These are phyloP conservation scores for Phymorhynchus buccinoides DNA, from an alignment of 1,140 invertebrate genomes.

Conservation along the genomic window DNA sequence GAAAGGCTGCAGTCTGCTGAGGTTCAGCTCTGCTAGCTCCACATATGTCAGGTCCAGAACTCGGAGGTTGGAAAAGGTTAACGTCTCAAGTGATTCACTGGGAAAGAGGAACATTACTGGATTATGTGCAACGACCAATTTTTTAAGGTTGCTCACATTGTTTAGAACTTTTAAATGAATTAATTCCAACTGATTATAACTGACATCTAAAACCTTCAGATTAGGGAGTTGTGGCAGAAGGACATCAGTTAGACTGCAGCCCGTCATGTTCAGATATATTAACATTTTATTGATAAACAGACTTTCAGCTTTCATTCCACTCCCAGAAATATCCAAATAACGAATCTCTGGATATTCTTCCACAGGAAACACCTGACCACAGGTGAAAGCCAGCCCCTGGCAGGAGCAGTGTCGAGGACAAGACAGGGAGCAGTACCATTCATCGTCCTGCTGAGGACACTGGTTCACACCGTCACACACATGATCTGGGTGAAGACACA, in stretches of 20 bases:
- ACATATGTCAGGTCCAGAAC: neutral
- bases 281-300: neutral
- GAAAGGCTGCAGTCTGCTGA: neutral
- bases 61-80: neutral
- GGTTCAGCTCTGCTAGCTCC: neutral
- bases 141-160: neutral
- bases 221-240: neutral
- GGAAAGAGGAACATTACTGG: neutral
- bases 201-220: neutral
- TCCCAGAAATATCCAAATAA: neutral
- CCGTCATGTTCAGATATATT: neutral
- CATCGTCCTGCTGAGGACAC: constrained; percentile 35
- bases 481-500: constrained; percentile 26
- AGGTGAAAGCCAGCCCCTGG: constrained; percentile 3
- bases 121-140: neutral
- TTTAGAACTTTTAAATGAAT: neutral
- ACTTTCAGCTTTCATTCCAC: neutral
- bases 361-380: neutral
- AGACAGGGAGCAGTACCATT: constrained; percentile 1
- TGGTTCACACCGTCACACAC: constrained; percentile 17
- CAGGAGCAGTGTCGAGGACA: constrained; percentile 22
- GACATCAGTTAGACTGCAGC: neutral
- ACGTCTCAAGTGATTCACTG: neutral
- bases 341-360: neutral
- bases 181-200: neutral